Evolutionary conservation across 2,797 vertebrate species (phyloP), one percentile per base, ranked within the genome.

Genomic region (Pseudotriccus pelzelni): DNA sequence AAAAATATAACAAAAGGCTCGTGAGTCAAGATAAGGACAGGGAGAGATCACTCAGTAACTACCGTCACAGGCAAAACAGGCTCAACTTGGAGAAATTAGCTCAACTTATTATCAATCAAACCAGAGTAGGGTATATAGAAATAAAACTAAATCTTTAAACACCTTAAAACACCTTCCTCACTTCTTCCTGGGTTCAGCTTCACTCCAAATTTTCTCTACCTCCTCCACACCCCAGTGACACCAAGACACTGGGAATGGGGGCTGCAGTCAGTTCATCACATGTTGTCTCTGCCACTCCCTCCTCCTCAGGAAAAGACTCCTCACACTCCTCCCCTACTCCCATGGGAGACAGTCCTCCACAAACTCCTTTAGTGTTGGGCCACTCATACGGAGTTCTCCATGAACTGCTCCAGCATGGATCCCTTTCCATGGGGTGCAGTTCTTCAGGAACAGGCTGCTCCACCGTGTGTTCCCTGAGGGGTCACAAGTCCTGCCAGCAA

Each of bases 201-300:
- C 22, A 23, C 32, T 44, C 56, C 22, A 3, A 3, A 3, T 67
- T 94, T 69, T 59, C 44, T n/a, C 49, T 59, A 1, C 24, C 12
- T 68, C 19, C 15, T 88, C 22, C 32, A 46, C 10, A 9, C 1
- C 4, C 4, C 10, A 44, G 39, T 0, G 0, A 32, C 5, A 12
- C 44, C 76, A 19, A 6, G 23, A 12, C 8, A 46, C 2, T 1
- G 32, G 12, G 27, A 87, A 25, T 34, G 23, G 8, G n/a, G 11
- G 19, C 30, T 20, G 12, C 28, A 58, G 10, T 19, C n/a, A 8
- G 14, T 46, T 6, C 34, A 52, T 27, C 14, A 27, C 34, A 23
- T 1, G 1, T 27, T 36, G 25, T 9, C 46, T 23, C 39, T 66
- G 39, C 52, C 46, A 27, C 22, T 66, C 74, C 46, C 47, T 78